Conservation (phyloP, 2,113 vertebrate species). For the Emydura subglobosa region DNA sequence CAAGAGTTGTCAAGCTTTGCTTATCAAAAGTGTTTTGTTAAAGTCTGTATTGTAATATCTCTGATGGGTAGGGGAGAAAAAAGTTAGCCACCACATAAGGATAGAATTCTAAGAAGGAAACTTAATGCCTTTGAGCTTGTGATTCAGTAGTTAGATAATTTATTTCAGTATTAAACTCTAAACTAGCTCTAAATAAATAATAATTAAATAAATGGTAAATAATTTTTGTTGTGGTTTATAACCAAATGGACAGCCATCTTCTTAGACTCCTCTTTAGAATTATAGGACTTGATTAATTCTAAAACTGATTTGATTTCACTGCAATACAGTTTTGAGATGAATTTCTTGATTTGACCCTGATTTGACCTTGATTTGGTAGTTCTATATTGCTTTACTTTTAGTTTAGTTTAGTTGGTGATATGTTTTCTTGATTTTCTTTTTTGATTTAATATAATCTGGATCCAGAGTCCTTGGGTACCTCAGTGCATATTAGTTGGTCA, state of each 20-base stretch:
- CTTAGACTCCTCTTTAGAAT: not conserved
- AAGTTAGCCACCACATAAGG: fast-evolving
- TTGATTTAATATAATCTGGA: not conserved
- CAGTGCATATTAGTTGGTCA: not conserved
- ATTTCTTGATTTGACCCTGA: not conserved
- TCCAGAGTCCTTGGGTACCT: not conserved
- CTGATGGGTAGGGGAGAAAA: not conserved
- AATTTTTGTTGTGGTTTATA: not conserved
- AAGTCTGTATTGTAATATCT: not conserved
- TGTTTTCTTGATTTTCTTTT: not conserved
- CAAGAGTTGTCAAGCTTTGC: not conserved
- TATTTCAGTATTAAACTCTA: not conserved
- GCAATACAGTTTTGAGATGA: not conserved
- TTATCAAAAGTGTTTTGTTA: not conserved
- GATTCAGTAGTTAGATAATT: not conserved
- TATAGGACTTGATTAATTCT: not conserved
- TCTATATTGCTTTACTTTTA: not conserved
- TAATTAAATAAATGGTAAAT: not conserved
- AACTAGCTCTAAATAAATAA: not conserved
- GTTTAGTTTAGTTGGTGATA: not conserved
- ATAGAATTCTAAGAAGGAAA: not conserved
- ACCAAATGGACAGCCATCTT: not conserved
- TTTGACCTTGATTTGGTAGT: not conserved
- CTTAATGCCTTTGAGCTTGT: not conserved
- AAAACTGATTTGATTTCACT: not conserved